These are phyloP conservation scores for Muntiacus muntjak DNA, from an alignment of 2,113 vertebrate species.

Conservation along the genomic window DNA sequence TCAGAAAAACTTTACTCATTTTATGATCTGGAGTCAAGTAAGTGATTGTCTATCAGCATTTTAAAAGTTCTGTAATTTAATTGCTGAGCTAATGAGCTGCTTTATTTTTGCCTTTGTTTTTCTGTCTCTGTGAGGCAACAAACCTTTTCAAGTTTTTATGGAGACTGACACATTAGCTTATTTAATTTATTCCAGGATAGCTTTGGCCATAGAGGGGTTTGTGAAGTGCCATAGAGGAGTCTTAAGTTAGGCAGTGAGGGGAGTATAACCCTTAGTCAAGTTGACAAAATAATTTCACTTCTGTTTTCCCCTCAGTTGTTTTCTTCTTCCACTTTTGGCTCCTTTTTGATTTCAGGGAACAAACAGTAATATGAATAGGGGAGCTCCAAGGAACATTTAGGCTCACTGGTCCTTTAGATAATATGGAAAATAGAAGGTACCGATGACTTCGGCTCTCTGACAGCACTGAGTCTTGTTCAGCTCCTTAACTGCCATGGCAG, in stretches of 20 bases:
- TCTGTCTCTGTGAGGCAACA: background rate
- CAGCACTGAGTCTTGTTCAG: background rate
- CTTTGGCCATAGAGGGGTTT: background rate
- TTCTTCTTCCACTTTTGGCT: background rate
- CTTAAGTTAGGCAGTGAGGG: background rate
- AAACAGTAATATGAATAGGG: background rate
- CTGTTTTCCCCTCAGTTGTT: background rate
- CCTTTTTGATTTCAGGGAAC: background rate
- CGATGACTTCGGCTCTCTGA: background rate
- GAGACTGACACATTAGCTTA: background rate
- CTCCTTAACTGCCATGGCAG: background rate
- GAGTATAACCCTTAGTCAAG: background rate
- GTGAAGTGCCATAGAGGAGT: background rate
- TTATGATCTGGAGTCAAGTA: conserved; percentile 92
- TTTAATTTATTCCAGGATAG: background rate
- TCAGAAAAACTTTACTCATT: conserved; percentile 88
- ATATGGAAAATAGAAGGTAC: background rate
- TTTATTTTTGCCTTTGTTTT: background rate
- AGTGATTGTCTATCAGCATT: conserved; percentile 72
- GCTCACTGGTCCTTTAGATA: background rate
- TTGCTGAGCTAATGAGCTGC: background rate
- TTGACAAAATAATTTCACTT: conserved; percentile 24
- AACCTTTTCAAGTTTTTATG: background rate
- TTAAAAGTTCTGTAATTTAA: background rate
- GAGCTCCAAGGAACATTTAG: background rate